Evolutionary conservation across 2,113 vertebrate genomes (phyloP).

Genomic region (Lycaon pictus): DNA sequence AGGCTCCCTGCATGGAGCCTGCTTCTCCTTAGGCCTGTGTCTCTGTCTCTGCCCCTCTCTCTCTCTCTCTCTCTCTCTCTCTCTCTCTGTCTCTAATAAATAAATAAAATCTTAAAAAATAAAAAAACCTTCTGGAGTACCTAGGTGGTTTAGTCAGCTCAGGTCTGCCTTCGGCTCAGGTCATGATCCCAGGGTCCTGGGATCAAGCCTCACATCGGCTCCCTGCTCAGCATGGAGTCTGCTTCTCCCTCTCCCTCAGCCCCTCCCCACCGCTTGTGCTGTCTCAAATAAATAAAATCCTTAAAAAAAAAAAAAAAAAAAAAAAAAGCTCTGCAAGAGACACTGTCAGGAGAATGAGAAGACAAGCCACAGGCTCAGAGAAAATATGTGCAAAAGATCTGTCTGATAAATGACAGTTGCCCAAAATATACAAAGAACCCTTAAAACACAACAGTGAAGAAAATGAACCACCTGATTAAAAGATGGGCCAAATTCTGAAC

Average conservation of each 20-base stretch:
- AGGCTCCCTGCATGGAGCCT: no score
- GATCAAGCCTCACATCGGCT: not conserved
- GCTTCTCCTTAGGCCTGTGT: no score
- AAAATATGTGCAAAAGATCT: not conserved
- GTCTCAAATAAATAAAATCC: not conserved
- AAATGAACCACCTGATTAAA: not conserved
- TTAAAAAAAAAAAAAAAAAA: not conserved
- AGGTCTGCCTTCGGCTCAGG: not conserved
- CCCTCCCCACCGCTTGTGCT: not conserved
- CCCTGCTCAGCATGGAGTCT: not conserved
- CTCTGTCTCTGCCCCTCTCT: no score
- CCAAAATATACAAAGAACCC: not conserved
- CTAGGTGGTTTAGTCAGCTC: not conserved
- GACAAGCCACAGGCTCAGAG: not conserved
- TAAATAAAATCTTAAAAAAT: no score
- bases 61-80: no score
- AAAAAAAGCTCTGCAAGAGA: not conserved
- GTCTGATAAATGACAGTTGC: not conserved
- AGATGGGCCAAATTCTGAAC: not conserved
- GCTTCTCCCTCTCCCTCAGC: not conserved
- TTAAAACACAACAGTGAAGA: not conserved
- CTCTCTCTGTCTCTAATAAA: no score
- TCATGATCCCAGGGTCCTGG: not conserved
- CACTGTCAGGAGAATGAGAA: not conserved
- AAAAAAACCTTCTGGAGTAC: not conserved